Conservation (phyloP, 2,888 invertebrate genomes). For the Acleris literana region DNA sequence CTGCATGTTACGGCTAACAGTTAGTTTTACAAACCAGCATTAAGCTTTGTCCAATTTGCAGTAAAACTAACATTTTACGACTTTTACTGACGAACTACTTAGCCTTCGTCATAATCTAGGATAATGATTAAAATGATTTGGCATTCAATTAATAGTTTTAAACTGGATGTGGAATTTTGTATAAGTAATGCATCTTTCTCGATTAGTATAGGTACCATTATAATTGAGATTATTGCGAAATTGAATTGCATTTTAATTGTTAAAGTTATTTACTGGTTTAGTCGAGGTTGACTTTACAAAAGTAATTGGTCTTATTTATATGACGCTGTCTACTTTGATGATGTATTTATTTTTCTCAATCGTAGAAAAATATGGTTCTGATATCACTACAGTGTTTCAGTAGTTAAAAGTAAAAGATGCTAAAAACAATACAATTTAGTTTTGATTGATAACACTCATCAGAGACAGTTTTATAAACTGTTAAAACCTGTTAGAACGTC, state of each 20-base stretch:
- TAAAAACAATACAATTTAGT: too few species aligned
- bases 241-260: conserved; percentile 35
- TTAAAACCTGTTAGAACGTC: conserved; percentile 68
- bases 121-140: neutral
- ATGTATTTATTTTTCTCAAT: too few species aligned
- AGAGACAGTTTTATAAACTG: too few species aligned
- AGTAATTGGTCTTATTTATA: conserved; percentile 47
- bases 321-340: conserved; percentile 23
- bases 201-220: conserved; percentile 8
- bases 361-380: too few species aligned
- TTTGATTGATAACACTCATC: too few species aligned
- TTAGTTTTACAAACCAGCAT: too few species aligned
- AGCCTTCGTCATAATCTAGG: neutral
- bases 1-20: too few species aligned
- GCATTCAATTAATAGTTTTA: neutral
- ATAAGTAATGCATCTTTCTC: conserved; percentile 14
- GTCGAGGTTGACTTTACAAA: conserved; percentile 49
- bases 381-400: too few species aligned
- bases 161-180: conserved; percentile 41
- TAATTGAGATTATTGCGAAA: conserved; percentile 31
- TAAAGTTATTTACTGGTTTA: conserved; percentile 43
- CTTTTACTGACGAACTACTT: neutral
- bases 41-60: neutral
- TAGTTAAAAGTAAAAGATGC: too few species aligned
- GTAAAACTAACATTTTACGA: conserved; percentile 1